These are phyloP conservation scores for Papilio gigon DNA, from an alignment of 2,888 invertebrate genomes.

Conservation along the genomic window DNA sequence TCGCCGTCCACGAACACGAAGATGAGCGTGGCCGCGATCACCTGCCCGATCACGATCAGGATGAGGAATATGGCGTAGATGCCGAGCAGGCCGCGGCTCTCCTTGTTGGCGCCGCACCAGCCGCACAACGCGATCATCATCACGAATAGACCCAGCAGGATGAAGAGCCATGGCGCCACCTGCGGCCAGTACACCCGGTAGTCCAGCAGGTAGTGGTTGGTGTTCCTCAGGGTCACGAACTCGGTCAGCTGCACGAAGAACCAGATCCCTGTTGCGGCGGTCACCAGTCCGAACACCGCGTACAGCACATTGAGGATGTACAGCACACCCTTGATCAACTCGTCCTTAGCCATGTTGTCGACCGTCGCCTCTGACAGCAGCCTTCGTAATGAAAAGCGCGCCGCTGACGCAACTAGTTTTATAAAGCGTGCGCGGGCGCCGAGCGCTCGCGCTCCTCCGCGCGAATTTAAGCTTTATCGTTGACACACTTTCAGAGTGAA, in stretches of 20 bases:
- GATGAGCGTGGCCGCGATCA: conserved; percentile 70
- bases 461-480: conserved; percentile 24
- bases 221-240: conserved; percentile 72
- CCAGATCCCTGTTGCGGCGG: conserved; percentile 76
- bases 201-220: conserved; percentile 75
- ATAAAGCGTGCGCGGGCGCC: conserved; percentile 57
- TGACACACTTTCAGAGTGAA: conserved; percentile 28
- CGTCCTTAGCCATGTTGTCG: conserved; percentile 73
- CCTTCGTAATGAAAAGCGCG: conserved; percentile 70
- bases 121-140: conserved; percentile 75
- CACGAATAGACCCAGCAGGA: conserved; percentile 68
- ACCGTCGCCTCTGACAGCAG: conserved; percentile 61
- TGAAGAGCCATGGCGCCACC: conserved; percentile 78
- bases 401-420: conserved; percentile 66
- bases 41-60: conserved; percentile 67
- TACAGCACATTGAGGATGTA: conserved; percentile 74
- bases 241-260: conserved; percentile 77
- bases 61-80: conserved; percentile 70
- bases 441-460: conserved; percentile 7
- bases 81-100: conserved; percentile 72
- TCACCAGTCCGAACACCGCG: conserved; percentile 73
- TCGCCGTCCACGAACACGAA: conserved; percentile 78
- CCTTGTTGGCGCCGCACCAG: conserved; percentile 71
- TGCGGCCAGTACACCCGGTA: conserved; percentile 79
- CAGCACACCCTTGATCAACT: conserved; percentile 69